A percentile compares a stretch with the other conserved stretches of the same genome.
Evolutionary conservation across 2,888 invertebrate genomes (phyloP).

Genomic region (Pristionchus mayeri): DNA sequence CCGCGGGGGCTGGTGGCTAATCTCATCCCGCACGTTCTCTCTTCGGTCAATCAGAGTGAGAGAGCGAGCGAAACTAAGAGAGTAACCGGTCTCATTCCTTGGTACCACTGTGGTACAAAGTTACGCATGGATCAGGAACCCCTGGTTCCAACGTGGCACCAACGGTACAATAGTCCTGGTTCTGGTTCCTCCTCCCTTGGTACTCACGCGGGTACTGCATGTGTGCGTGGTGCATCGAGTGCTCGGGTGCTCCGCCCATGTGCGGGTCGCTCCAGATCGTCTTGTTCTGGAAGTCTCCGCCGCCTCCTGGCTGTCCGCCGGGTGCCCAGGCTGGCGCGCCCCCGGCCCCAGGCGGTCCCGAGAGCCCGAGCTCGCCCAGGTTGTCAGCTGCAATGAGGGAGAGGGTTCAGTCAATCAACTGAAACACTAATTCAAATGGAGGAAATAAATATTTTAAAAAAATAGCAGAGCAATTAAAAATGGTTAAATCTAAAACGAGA

Average conservation of each 20-base stretch:
- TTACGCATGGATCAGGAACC: too few relatives aligned
- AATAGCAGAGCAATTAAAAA: neutral
- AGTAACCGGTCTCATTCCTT: too few relatives aligned
- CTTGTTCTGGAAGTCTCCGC: neutral
- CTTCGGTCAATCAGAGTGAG: too few relatives aligned
- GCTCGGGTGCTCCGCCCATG: conserved; percentile 12
- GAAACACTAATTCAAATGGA: neutral
- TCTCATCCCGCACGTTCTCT: too few relatives aligned
- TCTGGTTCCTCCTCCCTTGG: too few relatives aligned
- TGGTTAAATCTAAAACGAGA: neutral
- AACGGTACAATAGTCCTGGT: too few relatives aligned
- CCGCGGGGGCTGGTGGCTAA: too few relatives aligned
- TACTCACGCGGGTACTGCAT: conserved; percentile 46
- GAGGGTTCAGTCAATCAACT: neutral
- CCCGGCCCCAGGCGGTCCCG: conserved; percentile 18
- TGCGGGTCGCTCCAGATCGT: conserved; percentile 37
- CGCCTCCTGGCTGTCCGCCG: neutral
- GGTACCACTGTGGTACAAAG: too few relatives aligned
- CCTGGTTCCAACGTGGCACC: too few relatives aligned
- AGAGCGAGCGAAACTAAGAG: too few relatives aligned
- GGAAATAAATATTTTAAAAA: neutral
- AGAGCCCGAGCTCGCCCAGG: conserved; percentile 34
- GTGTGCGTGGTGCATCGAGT: conserved; percentile 41
- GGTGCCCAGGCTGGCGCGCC: conserved; percentile 40
- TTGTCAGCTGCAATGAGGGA: conserved; percentile 45